phyloP scores from a whole-genome alignment of 2,888 invertebrate genomes.

The Autographa pulchrina region DNA sequence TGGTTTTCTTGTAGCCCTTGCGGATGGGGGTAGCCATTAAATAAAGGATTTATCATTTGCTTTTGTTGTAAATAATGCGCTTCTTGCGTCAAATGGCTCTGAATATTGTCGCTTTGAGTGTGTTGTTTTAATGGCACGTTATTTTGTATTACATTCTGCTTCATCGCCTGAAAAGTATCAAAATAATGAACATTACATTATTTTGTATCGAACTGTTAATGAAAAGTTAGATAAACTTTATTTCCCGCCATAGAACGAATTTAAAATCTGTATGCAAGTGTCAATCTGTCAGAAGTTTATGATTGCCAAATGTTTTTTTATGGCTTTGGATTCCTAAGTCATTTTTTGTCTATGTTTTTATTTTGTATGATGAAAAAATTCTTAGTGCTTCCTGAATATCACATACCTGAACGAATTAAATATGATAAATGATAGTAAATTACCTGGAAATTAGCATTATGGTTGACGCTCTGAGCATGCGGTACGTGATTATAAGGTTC shows the following conservation, averaged over 20 bases:
- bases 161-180: constrained; percentile 76
- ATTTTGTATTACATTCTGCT: constrained; percentile 86
- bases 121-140: constrained; percentile 88
- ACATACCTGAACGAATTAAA: no score
- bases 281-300: not conserved
- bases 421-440: constrained; percentile 8
- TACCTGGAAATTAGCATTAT: constrained; percentile 86
- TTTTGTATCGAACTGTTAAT: not conserved
- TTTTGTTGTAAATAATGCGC: constrained; percentile 88
- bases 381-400: no score
- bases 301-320: not conserved
- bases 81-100: constrained; percentile 85
- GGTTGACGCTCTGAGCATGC: constrained; percentile 88
- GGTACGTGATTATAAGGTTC: constrained; percentile 97
- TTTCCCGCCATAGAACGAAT: constrained; percentile 3
- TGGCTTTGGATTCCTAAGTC: not conserved
- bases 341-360: not conserved
- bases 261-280: not conserved
- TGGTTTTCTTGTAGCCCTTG: constrained; percentile 80
- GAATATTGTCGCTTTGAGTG: constrained; percentile 86
- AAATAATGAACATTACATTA: not conserved
- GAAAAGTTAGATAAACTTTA: not conserved
- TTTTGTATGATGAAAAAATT: no score
- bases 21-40: constrained; percentile 81
- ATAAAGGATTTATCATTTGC: constrained; percentile 86